A percentile compares a stretch with the other conserved stretches of the same genome.
Evolutionary conservation across 2,888 invertebrate genomes (phyloP).

Genomic region (Prionchulus punctatus): DNA sequence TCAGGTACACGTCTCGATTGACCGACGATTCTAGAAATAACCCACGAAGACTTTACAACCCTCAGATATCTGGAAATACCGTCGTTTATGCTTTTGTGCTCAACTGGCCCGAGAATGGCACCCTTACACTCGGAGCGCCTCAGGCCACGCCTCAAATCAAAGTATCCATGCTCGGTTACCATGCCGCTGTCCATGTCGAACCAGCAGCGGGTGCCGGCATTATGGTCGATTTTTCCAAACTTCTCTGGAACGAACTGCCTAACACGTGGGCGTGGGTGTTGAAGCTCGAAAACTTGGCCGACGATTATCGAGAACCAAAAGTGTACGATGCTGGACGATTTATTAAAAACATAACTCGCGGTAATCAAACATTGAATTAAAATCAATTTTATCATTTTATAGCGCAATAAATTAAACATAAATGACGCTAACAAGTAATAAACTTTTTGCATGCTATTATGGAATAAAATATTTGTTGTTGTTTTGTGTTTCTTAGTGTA

Average conservation of each 20-base stretch:
- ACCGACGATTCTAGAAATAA: slow-evolving; percentile 13
- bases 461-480: too few relatives aligned
- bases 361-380: too few relatives aligned
- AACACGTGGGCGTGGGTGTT: background rate
- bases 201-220: slow-evolving; percentile 19
- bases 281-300: background rate
- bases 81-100: slow-evolving; percentile 34
- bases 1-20: slow-evolving; percentile 25
- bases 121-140: slow-evolving; percentile 23
- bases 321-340: background rate
- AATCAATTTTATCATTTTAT: too few relatives aligned
- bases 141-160: slow-evolving; percentile 19
- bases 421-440: too few relatives aligned
- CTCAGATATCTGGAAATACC: slow-evolving; percentile 5
- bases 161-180: slow-evolving; percentile 30
- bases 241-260: slow-evolving; percentile 11
- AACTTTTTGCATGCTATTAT: too few relatives aligned
- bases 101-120: slow-evolving; percentile 29
- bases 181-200: slow-evolving; percentile 20
- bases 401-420: too few relatives aligned
- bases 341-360: too few relatives aligned
- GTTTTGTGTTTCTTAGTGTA: too few relatives aligned
- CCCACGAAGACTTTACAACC: slow-evolving; percentile 3
- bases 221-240: slow-evolving; percentile 22
- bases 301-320: background rate